These are phyloP conservation scores for Hipposideros larvatus DNA, from an alignment of 2,797 vertebrate genomes.

Conservation along the genomic window DNA sequence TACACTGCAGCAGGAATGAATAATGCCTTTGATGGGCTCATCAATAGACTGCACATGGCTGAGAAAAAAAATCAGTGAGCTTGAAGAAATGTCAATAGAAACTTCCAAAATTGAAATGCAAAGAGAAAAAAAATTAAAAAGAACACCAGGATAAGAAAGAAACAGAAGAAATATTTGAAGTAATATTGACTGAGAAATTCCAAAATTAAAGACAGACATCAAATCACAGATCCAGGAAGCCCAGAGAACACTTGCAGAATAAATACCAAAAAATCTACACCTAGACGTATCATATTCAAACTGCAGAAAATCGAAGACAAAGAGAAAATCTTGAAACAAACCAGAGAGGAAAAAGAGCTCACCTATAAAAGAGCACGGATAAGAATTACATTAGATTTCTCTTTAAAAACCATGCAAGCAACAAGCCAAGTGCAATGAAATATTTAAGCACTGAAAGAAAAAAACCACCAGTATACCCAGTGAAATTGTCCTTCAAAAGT, in stretches of 20 bases:
- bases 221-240: not conserved
- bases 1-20: not conserved
- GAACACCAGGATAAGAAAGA: not conserved
- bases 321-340: not conserved
- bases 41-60: not conserved
- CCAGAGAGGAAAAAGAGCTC: not conserved
- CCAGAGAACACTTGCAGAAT: not conserved
- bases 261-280: not conserved
- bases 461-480: not conserved
- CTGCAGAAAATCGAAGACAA: not conserved
- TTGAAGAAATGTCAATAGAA: conserved; percentile 26
- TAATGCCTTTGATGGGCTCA: not conserved
- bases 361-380: not conserved
- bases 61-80: conserved; percentile 30
- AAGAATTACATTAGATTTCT: not conserved
- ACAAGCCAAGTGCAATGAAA: conserved; percentile 27
- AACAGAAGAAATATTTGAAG: conserved; percentile 21
- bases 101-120: not conserved
- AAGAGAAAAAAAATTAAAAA: not conserved
- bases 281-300: not conserved
- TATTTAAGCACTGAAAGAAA: not conserved
- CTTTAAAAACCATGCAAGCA: not conserved
- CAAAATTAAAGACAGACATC: not conserved
- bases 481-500: not conserved
- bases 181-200: not conserved